phyloP scores from a whole-genome alignment of 2,113 vertebrate genomes.

The Paedocypris sp. region DNA sequence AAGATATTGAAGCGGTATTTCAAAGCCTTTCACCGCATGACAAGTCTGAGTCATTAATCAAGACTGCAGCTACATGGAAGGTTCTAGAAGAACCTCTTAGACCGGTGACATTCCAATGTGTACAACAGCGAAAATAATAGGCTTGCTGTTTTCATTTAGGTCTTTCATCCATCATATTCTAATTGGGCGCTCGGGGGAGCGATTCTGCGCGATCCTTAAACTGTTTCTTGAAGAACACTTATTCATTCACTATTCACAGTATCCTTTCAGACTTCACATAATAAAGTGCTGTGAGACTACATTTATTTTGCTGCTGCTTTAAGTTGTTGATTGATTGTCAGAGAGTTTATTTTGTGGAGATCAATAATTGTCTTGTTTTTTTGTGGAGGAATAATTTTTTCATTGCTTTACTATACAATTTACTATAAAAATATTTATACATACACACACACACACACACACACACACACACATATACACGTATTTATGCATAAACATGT shows the following conservation, averaged over 20 bases:
- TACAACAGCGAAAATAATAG: conserved; percentile 12
- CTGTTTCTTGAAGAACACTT: background rate
- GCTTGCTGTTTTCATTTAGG: conserved; percentile 22
- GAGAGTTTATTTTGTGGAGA: no score
- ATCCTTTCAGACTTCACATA: conserved; percentile 11
- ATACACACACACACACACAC: no score
- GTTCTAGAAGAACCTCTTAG: background rate
- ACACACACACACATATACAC: no score
- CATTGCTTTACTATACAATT: no score
- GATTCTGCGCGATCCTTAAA: conserved; percentile 17
- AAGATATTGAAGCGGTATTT: conserved; percentile 9
- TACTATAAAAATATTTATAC: no score
- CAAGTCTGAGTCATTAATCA: conserved; percentile 24
- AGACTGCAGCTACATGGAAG: background rate
- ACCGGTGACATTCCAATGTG: conserved; percentile 25
- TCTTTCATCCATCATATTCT: conserved; percentile 19
- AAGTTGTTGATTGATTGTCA: no score
- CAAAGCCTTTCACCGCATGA: conserved; percentile 12
- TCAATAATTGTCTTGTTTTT: no score
- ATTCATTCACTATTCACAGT: conserved; percentile 2
- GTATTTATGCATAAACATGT: no score
- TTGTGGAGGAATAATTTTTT: no score
- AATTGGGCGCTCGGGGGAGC: conserved; percentile 5
- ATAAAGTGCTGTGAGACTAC: conserved; percentile 10
- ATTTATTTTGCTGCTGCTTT: background rate